A percentile compares a stretch with the other conserved stretches of the same genome.
Evolutionary conservation across 1,140 invertebrate genomes (phyloP).

Genomic region (Drosophila ananassae): DNA sequence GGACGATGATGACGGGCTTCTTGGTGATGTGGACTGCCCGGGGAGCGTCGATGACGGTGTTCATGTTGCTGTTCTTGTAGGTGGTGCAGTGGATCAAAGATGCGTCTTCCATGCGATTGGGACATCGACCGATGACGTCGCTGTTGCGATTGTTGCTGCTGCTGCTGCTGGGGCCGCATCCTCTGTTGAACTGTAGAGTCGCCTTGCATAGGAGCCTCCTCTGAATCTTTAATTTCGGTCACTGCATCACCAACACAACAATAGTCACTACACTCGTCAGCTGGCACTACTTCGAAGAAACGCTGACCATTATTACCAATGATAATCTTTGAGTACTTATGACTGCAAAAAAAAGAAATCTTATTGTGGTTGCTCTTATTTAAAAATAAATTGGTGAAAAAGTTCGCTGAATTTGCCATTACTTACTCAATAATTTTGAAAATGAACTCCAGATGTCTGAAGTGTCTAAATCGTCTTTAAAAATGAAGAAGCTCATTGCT

Average conservation of each 20-base stretch:
- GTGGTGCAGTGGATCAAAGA: constrained; percentile 13
- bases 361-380: background rate
- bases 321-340: constrained; percentile 37
- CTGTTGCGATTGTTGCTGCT: background rate
- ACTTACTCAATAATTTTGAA: constrained; percentile 38
- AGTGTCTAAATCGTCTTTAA: background rate
- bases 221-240: background rate
- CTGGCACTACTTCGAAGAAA: constrained; percentile 49
- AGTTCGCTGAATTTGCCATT: constrained; percentile 39
- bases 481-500: background rate
- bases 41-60: background rate
- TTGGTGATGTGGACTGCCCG: background rate
- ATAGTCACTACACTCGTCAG: background rate
- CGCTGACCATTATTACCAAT: constrained; percentile 43
- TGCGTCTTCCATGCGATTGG: background rate
- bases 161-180: background rate
- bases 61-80: background rate
- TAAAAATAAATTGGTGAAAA: background rate
- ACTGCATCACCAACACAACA: background rate
- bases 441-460: constrained; percentile 12
- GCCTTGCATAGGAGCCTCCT: background rate
- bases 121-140: background rate
- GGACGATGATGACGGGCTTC: background rate
- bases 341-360: constrained; percentile 17
- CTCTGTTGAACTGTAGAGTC: background rate